phyloP scores from a whole-genome alignment of 2,888 invertebrate species.

The Dicycla oo region DNA sequence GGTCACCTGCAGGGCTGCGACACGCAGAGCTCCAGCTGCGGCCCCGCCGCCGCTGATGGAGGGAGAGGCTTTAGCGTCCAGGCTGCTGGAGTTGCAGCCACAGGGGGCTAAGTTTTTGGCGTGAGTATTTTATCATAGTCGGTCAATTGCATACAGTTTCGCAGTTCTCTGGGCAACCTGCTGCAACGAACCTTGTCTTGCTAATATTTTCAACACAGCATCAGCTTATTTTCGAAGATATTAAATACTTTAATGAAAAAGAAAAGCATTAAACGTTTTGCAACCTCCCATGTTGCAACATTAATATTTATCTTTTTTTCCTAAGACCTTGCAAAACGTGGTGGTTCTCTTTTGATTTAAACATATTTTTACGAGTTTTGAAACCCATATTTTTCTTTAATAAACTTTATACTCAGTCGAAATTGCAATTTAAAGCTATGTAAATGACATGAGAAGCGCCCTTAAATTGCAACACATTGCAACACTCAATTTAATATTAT shows the following conservation, averaged over 20 bases:
- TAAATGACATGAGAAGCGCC: not conserved
- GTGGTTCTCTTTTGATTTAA: not conserved
- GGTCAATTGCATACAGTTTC: not conserved
- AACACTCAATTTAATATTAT: no score
- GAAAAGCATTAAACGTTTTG: no score
- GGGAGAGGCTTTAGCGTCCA: slow-evolving; percentile 98
- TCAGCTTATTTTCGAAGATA: not conserved
- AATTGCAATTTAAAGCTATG: not conserved
- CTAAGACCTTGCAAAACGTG: not conserved
- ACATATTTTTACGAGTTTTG: not conserved
- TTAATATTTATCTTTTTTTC: not conserved
- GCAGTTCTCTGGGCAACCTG: not conserved
- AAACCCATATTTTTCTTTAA: not conserved
- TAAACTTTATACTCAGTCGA: not conserved
- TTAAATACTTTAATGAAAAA: not conserved
- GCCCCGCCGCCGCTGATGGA: slow-evolving; percentile 99
- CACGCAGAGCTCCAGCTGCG: slow-evolving; percentile 85
- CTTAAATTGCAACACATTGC: not conserved
- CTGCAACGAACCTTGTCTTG: not conserved
- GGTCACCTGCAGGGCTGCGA: slow-evolving; percentile 96
- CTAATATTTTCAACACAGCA: not conserved
- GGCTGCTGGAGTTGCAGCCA: slow-evolving; percentile 98
- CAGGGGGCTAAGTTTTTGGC: slow-evolving; percentile 99
- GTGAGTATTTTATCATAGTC: slow-evolving; percentile 86
- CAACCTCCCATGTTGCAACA: no score